Evolutionary conservation across 2,113 vertebrate species (phyloP), one percentile per base, ranked within the genome.

Genomic region (Rhea pennata): DNA sequence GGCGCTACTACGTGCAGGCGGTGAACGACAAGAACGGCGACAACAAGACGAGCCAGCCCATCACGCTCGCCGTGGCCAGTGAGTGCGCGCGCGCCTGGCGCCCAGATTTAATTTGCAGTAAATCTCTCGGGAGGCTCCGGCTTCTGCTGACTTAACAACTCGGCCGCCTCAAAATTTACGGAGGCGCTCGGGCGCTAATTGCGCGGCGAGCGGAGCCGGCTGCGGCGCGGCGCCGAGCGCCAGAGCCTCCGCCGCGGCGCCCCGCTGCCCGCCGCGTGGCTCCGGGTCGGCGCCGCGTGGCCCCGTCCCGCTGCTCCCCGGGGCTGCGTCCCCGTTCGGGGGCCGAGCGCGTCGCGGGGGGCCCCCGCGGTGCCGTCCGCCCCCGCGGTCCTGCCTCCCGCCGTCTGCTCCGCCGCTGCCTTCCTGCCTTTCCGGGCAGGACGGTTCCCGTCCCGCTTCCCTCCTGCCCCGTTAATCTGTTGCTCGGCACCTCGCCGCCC

Each of bases 1-100:
- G 99, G 1, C 98, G 99, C 15, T 99, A 99, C 98, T 99, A 99
- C 5, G 99, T 99, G 84, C 99, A 99, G 96, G 99, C 99, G 0
- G 99, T 99, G 23, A 99, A 99, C 0, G 99, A 99, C 98, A 99
- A 99, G 98, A 99, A 99, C 0, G 99, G 99, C 3, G 99, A 99
- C 93, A 99, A 99, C 98, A 99, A 99, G 97, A 99, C 99, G 19
- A 99, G 99, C 98, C 99, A 99, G 97, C 99, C 99, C 87, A 99
- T 99, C 98, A 99, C 98, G 2, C 96, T 99, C 51, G 98, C 98
- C 0, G 99, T 99, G 80, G 99, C 99, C 94, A 99, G 99, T 99
- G 97, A 99, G 99, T 98, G 51, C 42, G 7, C 12, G 56, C 16
- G 15, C n/a, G 11, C 79, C 90, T 90, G 22, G 0, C 59, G 73